Conservation (phyloP, 2,888 invertebrate species). For the Carabus problematicus region DNA sequence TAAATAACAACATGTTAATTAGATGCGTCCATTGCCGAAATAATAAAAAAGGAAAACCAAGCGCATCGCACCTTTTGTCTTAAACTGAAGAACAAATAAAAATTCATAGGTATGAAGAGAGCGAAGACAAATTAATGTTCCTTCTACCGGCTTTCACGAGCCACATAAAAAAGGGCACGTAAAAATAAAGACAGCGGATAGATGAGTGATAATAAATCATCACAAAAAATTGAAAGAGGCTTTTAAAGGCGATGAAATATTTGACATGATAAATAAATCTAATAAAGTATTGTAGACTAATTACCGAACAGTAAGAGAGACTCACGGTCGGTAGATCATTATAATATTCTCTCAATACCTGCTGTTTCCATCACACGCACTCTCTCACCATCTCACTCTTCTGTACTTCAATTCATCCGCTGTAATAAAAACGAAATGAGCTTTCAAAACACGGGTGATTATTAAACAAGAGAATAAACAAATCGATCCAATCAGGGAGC, state of each 20-base stretch:
- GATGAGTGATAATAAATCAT: conserved; percentile 38
- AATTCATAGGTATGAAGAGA: conserved; percentile 34
- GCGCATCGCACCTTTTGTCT: conserved; percentile 26
- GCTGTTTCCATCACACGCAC: conserved; percentile 23
- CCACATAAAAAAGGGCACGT: conserved; percentile 22
- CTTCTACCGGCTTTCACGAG: conserved; percentile 21
- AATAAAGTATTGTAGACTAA: conserved; percentile 37
- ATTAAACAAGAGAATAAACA: conserved; percentile 22
- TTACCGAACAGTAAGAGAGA: conserved; percentile 17
- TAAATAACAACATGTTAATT: conserved; percentile 40
- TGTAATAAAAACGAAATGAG: conserved; percentile 17
- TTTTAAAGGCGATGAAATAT: conserved; percentile 38
- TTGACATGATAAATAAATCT: conserved; percentile 41
- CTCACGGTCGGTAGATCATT: conserved; percentile 18
- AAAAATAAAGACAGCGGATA: conserved; percentile 35
- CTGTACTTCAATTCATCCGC: no score
- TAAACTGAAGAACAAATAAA: conserved; percentile 28
- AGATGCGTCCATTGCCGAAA: conserved; percentile 11
- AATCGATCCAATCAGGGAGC: conserved; percentile 12
- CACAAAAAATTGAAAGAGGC: conserved; percentile 26
- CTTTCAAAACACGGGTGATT: conserved; percentile 8
- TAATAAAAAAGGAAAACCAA: conserved; percentile 7
- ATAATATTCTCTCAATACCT: conserved; percentile 36
- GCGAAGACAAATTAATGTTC: conserved; percentile 32
- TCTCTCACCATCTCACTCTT: not conserved